Evolutionary conservation across 2,113 vertebrate genomes (phyloP).

Genomic region (Hypanus sabinus): DNA sequence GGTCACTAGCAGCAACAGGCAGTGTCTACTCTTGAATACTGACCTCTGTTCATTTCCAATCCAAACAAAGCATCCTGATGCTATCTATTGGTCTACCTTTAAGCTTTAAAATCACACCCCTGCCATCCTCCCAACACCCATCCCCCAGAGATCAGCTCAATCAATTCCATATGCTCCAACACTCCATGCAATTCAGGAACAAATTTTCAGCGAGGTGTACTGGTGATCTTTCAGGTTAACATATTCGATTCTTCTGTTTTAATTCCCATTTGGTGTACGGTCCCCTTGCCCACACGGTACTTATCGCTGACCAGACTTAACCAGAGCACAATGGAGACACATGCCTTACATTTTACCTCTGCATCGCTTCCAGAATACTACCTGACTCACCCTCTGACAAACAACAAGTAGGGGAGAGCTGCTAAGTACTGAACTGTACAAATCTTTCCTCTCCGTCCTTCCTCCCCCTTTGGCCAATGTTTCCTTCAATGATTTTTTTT

Average conservation of each 20-base stretch:
- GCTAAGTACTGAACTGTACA: neutral
- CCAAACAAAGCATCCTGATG: conserved; percentile 62
- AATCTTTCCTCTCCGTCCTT: neutral
- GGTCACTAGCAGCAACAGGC: conserved; percentile 58
- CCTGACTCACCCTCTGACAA: neutral
- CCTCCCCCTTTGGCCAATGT: too few species aligned
- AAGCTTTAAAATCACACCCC: conserved; percentile 45
- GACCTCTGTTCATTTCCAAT: conserved; percentile 58
- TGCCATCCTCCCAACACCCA: too few species aligned
- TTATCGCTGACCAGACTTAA: too few species aligned
- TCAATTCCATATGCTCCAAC: conserved; percentile 27
- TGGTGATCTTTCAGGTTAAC: neutral
- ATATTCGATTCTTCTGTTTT: neutral
- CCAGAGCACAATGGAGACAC: neutral
- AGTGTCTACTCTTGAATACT: conserved; percentile 57
- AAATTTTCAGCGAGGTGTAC: neutral
- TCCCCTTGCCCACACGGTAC: neutral
- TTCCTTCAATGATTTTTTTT: neutral
- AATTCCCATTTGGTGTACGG: neutral
- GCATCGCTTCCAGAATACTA: too few species aligned
- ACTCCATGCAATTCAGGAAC: too few species aligned
- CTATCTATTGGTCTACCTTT: conserved; percentile 55
- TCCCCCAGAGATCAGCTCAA: conserved; percentile 47
- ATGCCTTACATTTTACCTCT: neutral
- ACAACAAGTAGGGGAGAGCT: neutral